Conservation (phyloP, 2,888 invertebrate species). For the Geophilus truncorum region DNA sequence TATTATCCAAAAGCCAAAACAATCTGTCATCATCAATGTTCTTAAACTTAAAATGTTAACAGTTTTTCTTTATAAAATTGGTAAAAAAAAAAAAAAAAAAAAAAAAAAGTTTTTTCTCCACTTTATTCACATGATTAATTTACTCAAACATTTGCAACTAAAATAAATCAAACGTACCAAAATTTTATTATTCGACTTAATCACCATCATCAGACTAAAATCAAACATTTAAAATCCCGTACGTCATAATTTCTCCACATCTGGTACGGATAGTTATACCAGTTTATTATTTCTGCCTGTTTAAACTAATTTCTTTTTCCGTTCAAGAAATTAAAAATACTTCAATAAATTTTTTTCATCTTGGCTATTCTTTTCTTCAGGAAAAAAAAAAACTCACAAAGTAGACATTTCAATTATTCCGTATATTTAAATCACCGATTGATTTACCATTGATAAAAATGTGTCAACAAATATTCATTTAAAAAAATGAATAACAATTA, state of each 20-base stretch:
- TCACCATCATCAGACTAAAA: not conserved
- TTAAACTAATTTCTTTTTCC: not conserved
- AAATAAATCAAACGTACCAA: not conserved
- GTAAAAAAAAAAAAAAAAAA: not conserved
- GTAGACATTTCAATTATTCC: no score
- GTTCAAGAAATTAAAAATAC: not conserved
- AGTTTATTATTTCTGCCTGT: not conserved
- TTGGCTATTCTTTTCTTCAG: not conserved
- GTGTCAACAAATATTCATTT: not conserved
- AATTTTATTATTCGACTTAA: not conserved
- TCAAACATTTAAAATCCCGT: not conserved
- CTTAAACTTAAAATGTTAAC: not conserved
- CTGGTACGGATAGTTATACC: not conserved
- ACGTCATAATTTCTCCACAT: not conserved
- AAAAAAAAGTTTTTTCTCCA: not conserved
- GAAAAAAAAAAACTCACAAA: no score
- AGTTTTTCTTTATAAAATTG: not conserved
- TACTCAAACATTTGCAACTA: not conserved
- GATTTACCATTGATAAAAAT: not conserved
- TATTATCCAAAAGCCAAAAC: not conserved
- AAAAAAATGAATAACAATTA: not conserved
- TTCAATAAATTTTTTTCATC: no score
- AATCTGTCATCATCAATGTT: slow-evolving; percentile 13
- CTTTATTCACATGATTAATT: not conserved
- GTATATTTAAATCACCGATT: not conserved